phyloP scores from a whole-genome alignment of 2,888 invertebrate species.

The Phasia obesa region DNA sequence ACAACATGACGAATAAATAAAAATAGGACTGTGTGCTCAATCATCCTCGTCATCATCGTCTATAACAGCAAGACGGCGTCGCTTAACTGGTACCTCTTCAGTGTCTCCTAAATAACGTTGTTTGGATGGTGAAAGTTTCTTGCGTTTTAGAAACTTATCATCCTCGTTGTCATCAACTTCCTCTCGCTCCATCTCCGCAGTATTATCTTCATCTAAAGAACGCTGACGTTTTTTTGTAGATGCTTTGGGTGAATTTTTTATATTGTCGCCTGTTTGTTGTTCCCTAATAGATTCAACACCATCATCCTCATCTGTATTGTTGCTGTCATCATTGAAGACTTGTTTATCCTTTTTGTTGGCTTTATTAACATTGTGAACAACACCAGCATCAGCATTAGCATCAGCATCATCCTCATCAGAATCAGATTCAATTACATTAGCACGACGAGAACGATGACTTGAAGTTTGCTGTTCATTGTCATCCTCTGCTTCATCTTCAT shows the following conservation, averaged over 20 bases:
- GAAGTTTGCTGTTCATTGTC: constrained; percentile 71
- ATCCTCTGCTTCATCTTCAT: constrained; percentile 43
- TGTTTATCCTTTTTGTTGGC: constrained; percentile 56
- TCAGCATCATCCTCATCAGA: constrained; percentile 75
- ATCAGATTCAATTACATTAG: constrained; percentile 82
- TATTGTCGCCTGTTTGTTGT: constrained; percentile 42
- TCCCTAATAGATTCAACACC: constrained; percentile 49
- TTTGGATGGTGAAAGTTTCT: constrained; percentile 74
- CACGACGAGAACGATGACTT: constrained; percentile 78
- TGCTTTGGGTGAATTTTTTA: constrained; percentile 30
- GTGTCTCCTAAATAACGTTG: constrained; percentile 39
- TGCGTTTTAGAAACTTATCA: constrained; percentile 78
- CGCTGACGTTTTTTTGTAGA: constrained; percentile 72
- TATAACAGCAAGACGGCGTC: constrained; percentile 80
- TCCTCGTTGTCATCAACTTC: constrained; percentile 75
- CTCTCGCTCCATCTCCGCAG: constrained; percentile 1
- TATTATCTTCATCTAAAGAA: constrained; percentile 64
- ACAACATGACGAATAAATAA: constrained; percentile 22
- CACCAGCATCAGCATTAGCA: constrained; percentile 56
- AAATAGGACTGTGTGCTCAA: constrained; percentile 45
- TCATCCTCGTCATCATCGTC: constrained; percentile 80
- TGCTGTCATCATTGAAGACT: constrained; percentile 48
- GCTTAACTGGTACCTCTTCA: constrained; percentile 76
- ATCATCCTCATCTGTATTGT: constrained; percentile 9
- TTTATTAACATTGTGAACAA: constrained; percentile 64